Evolutionary conservation across 2,888 invertebrate species (phyloP), one percentile per base, ranked within the genome.

Genomic region (Unio delphinus): DNA sequence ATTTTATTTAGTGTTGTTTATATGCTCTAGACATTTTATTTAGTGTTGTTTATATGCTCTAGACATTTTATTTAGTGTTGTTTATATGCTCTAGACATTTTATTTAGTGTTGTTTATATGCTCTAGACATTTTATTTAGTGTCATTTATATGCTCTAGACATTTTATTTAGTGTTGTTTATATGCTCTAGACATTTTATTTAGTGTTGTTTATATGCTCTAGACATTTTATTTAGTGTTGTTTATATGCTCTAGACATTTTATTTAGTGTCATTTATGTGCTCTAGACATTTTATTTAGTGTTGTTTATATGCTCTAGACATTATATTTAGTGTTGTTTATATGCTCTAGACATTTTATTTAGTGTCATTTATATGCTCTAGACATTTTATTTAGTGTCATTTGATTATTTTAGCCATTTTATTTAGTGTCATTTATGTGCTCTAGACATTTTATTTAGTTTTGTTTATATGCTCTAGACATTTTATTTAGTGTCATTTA

Each of bases 381-480:
- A 58, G 23, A n/a, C 58, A n/a, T 58, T 58, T 58, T 23, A 58
- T 23, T 23, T n/a, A 20, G 20, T 20, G n/a, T 58, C 6, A 58
- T 34, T 58, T n/a, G n/a, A n/a, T n/a, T n/a, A n/a, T n/a, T n/a
- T 8, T 58, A 61, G 6, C 26, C 28, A 4, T 63, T 30, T 20
- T 64, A 23, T 56, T 23, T n/a, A 15, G 54, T 58, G 34, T 20
- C n/a, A 34, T 54, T 70, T 45, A 63, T 74, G 70, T 64, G 72
- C 90, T 91, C 64, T 89, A 94, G 95, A 96, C 90, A 7, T 34
- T 58, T 58, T 58, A 6, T n/a, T 58, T n/a, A 58, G n/a, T 58
- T 2, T 3, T 2, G 3, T 57, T 4, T 23, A 57, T 57, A 2
- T 3, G 3, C 3, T 20, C 4, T 57, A 57, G n/a, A 20, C 57